Conservation (phyloP, 2,113 vertebrate species). For the Chionis minor region DNA sequence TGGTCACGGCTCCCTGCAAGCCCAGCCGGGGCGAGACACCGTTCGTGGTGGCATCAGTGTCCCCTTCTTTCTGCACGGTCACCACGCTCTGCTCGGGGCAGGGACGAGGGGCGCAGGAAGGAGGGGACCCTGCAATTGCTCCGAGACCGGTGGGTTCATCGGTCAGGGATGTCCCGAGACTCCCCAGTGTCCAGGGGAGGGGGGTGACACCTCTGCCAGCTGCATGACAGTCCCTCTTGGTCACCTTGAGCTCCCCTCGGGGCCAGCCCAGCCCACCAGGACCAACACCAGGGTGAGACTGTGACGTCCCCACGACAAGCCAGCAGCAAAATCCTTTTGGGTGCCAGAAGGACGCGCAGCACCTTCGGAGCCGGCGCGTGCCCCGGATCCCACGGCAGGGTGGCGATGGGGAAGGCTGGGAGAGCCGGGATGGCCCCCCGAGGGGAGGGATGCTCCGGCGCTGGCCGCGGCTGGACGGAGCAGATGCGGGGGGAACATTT, state of each 20-base stretch:
- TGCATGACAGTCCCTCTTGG: neutral
- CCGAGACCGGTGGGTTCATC: too few relatives aligned
- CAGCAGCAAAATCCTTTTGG: neutral
- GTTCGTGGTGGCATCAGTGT: neutral
- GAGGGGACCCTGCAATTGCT: neutral
- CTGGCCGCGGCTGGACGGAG: neutral
- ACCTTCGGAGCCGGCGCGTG: neutral
- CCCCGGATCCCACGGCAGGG: neutral
- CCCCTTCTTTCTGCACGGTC: neutral
- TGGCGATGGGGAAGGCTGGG: neutral
- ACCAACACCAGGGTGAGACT: neutral
- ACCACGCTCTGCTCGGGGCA: neutral
- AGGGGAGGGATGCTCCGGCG: neutral
- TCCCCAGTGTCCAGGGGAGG: neutral
- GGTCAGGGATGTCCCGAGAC: neutral
- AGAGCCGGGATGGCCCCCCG: neutral
- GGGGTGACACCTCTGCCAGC: neutral
- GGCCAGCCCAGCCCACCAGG: neutral
- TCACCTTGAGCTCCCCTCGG: neutral
- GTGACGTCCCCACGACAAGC: too few relatives aligned
- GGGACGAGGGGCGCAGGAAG: neutral
- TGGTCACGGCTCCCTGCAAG: fast-evolving
- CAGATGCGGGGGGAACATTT: neutral
- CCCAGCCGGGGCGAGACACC: fast-evolving
- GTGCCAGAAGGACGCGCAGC: neutral